A percentile compares a stretch with the other conserved stretches of the same genome.
phyloP scores from a whole-genome alignment of 2,797 vertebrate species.

The Cyprinella venusta region DNA sequence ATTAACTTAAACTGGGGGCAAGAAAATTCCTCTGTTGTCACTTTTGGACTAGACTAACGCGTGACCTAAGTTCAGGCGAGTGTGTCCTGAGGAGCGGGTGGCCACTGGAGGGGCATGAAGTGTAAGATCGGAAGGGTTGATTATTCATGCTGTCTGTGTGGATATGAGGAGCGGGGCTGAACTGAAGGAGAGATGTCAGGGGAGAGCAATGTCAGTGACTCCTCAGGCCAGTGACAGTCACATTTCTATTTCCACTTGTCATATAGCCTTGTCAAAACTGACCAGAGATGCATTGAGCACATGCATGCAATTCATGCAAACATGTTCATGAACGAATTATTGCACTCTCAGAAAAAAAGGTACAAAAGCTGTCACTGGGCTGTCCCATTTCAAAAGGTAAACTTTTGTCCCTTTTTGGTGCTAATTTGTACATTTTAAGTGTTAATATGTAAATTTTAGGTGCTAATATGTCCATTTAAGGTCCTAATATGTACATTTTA shows the following conservation, averaged over 20 bases:
- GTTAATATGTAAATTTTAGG: no score
- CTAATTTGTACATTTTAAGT: no score
- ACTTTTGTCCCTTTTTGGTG: no score
- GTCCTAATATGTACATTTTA: no score
- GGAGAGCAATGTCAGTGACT: constrained; percentile 27
- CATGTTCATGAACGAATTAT: not conserved
- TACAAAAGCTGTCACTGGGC: no score
- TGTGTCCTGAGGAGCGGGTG: constrained; percentile 27
- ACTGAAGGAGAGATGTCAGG: constrained; percentile 28
- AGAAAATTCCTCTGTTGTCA: constrained; percentile 11
- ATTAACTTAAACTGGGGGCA: not conserved
- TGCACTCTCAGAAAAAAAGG: no score
- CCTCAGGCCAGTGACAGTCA: constrained; percentile 68
- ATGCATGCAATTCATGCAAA: constrained; percentile 51
- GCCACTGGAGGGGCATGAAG: constrained; percentile 5
- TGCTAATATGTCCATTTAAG: no score
- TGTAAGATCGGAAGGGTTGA: constrained; percentile 39
- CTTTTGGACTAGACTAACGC: not conserved
- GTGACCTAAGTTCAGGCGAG: constrained; percentile 43
- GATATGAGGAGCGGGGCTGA: not conserved
- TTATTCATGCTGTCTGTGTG: constrained; percentile 56
- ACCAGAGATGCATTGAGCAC: constrained; percentile 58
- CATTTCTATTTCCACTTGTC: constrained; percentile 72
- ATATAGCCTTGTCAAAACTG: constrained; percentile 65
- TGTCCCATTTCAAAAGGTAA: no score